phyloP scores from a whole-genome alignment of 2,888 invertebrate genomes.

The Branchellion lobata region DNA sequence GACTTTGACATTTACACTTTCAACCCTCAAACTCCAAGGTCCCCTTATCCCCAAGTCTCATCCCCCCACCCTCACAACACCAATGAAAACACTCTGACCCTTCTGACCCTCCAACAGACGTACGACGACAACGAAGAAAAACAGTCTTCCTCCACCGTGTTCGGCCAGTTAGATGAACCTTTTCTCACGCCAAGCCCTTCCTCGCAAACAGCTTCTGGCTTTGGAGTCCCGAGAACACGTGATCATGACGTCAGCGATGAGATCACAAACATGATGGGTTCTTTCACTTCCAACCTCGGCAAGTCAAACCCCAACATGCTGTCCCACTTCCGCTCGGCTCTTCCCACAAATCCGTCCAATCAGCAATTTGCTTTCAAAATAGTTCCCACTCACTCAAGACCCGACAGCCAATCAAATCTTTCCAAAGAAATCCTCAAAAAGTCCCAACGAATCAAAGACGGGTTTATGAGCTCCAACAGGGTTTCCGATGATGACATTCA shows the following conservation, averaged over 20 bases:
- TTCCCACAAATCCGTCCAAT: not conserved
- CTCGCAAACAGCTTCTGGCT: not conserved
- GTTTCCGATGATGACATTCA: not conserved
- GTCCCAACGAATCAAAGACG: not conserved
- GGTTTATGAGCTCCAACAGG: not conserved
- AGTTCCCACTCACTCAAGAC: not conserved
- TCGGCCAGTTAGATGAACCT: slow-evolving; percentile 23
- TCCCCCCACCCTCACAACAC: too few species aligned
- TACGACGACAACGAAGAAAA: slow-evolving; percentile 32
- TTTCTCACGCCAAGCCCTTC: not conserved
- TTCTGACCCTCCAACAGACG: slow-evolving; percentile 21
- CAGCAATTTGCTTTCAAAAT: not conserved
- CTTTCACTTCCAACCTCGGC: not conserved
- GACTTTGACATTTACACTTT: too few species aligned
- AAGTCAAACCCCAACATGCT: not conserved
- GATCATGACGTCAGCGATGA: not conserved
- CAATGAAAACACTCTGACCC: slow-evolving; percentile 7
- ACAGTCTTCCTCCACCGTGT: not conserved
- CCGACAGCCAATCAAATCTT: not conserved
- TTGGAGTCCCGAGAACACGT: not conserved
- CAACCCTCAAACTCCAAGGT: too few species aligned
- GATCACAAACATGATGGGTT: slow-evolving; percentile 1
- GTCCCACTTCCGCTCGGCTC: slow-evolving; percentile 7
- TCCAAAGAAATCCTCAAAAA: not conserved
- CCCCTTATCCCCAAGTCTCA: too few species aligned